Percentiles rank a stretch among this genome's conserved stretches.
These are phyloP conservation scores for Prenolepis imparis DNA, from an alignment of 2,888 invertebrate genomes.

Conservation along the genomic window DNA sequence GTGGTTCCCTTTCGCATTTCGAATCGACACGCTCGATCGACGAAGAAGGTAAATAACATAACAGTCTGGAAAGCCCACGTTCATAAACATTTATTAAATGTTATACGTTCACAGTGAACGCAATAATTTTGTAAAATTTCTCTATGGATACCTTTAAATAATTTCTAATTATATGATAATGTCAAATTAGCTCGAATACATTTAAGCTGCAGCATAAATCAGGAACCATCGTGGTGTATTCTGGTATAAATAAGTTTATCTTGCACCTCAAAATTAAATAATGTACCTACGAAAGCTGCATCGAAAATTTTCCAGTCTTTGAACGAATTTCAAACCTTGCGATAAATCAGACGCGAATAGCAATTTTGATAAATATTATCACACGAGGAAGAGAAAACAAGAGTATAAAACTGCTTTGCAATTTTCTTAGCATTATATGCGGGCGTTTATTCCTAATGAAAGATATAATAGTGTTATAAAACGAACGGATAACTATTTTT, in stretches of 20 bases:
- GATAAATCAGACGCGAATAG: neutral
- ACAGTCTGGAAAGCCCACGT: neutral
- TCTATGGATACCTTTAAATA: neutral
- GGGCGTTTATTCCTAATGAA: constrained; percentile 23
- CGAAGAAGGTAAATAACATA: neutral
- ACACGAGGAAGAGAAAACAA: neutral
- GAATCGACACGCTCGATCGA: constrained; percentile 13
- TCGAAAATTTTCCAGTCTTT: constrained; percentile 1
- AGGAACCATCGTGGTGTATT: constrained; percentile 72
- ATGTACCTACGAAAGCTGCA: constrained; percentile 21
- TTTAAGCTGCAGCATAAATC: constrained; percentile 15
- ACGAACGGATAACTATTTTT: constrained; percentile 39
- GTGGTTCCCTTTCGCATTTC: constrained; percentile 65
- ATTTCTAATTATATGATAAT: neutral
- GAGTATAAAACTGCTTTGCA: constrained; percentile 22
- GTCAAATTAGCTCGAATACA: neutral
- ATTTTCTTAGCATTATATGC: constrained; percentile 30
- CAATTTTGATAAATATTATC: constrained; percentile 20
- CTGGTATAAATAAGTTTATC: constrained; percentile 46
- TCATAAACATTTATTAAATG: neutral
- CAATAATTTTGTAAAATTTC: neutral
- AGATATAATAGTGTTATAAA: constrained; percentile 13
- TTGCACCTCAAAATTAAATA: constrained; percentile 15
- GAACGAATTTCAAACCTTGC: constrained; percentile 27
- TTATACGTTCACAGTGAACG: neutral